Evolutionary conservation across 1,140 invertebrate species (phyloP).

Genomic region (Bursaphelenchus mucronatus): DNA sequence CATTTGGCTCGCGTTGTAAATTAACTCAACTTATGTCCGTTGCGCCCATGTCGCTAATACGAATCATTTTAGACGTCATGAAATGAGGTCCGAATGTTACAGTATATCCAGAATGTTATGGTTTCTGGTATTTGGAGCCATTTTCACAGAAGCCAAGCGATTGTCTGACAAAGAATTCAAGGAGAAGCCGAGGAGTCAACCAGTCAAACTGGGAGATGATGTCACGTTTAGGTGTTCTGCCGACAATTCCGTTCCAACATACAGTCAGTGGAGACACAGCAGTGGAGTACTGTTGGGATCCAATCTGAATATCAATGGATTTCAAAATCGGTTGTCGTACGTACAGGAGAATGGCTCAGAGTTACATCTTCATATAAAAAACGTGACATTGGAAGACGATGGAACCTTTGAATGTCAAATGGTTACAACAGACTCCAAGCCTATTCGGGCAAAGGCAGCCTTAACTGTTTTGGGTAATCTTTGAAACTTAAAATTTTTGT

Average conservation of each 20-base stretch:
- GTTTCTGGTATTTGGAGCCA: too few relatives aligned
- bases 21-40: too few relatives aligned
- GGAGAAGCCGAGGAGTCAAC: constrained; percentile 35
- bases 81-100: too few relatives aligned
- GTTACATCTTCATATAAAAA: constrained; percentile 40
- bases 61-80: too few relatives aligned
- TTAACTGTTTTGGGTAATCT: constrained; percentile 44
- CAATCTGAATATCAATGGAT: constrained; percentile 29
- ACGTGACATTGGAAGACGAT: constrained; percentile 38
- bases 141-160: background rate
- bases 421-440: constrained; percentile 21
- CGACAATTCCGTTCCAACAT: constrained; percentile 17
- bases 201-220: constrained; percentile 29
- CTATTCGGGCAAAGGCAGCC: constrained; percentile 33
- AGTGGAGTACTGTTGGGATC: constrained; percentile 30
- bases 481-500: constrained; percentile 12
- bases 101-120: too few relatives aligned
- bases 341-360: constrained; percentile 36
- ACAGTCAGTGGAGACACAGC: constrained; percentile 44
- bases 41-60: too few relatives aligned
- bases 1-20: too few relatives aligned
- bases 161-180: constrained; percentile 28
- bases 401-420: constrained; percentile 46
- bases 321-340: constrained; percentile 42
- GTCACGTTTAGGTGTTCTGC: constrained; percentile 32